phyloP scores from a whole-genome alignment of 2,113 vertebrate genomes.

The human region DNA sequence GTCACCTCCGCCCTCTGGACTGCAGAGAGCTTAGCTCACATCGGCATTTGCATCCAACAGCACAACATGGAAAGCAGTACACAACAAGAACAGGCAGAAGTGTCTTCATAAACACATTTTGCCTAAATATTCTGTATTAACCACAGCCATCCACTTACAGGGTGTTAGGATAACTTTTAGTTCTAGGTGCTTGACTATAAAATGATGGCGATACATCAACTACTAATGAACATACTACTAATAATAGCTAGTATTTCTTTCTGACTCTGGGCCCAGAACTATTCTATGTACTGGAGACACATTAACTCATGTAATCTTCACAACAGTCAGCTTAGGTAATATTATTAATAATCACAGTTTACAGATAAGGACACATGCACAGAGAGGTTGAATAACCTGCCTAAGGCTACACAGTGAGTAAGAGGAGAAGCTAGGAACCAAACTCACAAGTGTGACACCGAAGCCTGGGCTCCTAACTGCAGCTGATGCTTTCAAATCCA shows the following conservation, averaged over 20 bases:
- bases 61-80: fast-evolving
- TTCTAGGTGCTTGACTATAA: neutral
- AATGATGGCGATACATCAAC: no score
- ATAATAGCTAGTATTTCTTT: neutral
- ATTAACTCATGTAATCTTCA: neutral
- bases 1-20: fast-evolving
- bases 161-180: neutral
- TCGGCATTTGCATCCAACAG: no score
- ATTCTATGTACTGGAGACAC: no score
- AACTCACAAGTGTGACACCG: neutral
- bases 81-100: no score
- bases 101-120: neutral
- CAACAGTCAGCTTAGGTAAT: no score
- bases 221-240: neutral
- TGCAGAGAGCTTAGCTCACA: neutral
- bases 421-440: neutral
- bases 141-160: neutral
- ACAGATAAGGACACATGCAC: neutral
- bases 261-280: neutral
- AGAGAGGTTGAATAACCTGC: neutral
- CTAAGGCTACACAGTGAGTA: neutral
- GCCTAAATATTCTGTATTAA: neutral
- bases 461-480: neutral
- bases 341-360: neutral
- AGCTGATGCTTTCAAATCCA: neutral